Conservation (phyloP, 2,113 vertebrate genomes). For the Callocephalon fimbriatum region DNA sequence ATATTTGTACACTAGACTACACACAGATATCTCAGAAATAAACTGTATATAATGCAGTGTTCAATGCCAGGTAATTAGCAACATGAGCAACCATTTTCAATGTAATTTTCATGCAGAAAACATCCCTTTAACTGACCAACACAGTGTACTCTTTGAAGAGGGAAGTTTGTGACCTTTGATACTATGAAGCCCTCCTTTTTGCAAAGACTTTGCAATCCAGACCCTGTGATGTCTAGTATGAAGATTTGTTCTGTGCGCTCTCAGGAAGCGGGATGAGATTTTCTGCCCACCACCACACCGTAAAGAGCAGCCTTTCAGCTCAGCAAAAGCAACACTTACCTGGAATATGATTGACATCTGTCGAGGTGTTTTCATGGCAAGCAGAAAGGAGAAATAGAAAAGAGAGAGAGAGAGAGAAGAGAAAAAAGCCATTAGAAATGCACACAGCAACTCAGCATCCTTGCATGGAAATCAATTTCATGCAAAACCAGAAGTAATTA, state of each 20-base stretch:
- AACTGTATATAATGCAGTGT: neutral
- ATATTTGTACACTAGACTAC: neutral
- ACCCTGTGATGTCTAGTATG: neutral
- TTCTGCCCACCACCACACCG: neutral
- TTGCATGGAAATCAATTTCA: conserved; percentile 86
- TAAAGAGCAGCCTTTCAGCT: conserved; percentile 9
- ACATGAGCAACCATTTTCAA: neutral
- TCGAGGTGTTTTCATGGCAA: conserved; percentile 78
- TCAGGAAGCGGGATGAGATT: neutral
- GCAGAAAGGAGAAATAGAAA: conserved; percentile 71
- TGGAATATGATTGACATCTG: conserved; percentile 92
- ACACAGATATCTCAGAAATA: neutral
- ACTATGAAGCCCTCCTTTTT: neutral
- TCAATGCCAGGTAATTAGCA: neutral
- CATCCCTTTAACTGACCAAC: conserved; percentile 52
- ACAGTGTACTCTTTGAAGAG: neutral
- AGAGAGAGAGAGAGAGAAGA: conserved; percentile 66
- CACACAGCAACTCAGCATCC: conserved; percentile 65
- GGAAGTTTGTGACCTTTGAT: neutral
- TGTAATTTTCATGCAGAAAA: neutral
- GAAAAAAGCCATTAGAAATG: conserved; percentile 76
- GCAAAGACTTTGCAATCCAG: neutral
- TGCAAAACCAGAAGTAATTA: conserved; percentile 79
- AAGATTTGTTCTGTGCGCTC: neutral
- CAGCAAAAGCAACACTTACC: conserved; percentile 85